Evolutionary conservation across 2,888 invertebrate species (phyloP).

Genomic region (Cactoblastis cactorum): DNA sequence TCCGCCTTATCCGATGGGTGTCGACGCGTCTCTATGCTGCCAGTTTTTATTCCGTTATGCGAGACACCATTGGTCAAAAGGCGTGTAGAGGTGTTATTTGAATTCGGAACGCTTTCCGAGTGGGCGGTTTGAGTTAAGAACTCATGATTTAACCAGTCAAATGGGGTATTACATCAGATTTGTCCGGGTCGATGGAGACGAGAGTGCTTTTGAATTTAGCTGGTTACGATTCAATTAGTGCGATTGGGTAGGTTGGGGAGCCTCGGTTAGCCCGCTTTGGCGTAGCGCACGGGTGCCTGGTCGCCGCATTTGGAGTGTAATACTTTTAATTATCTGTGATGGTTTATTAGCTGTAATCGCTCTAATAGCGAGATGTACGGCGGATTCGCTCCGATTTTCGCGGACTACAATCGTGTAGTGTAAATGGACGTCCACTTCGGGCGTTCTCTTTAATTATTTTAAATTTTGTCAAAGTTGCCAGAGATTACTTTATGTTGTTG

Average conservation of each 20-base stretch:
- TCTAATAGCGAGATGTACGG: conserved; percentile 61
- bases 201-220: conserved; percentile 54
- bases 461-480: conserved; percentile 36
- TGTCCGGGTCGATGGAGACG: conserved; percentile 38
- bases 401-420: neutral
- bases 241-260: conserved; percentile 54
- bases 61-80: conserved; percentile 47
- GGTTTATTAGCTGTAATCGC: conserved; percentile 68
- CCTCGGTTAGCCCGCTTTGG: conserved; percentile 50
- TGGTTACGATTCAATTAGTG: conserved; percentile 70
- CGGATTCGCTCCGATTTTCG: conserved; percentile 21
- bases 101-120: conserved; percentile 64
- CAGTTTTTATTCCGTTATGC: conserved; percentile 54
- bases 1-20: conserved; percentile 45
- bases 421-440: conserved; percentile 13
- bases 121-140: conserved; percentile 61
- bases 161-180: conserved; percentile 54
- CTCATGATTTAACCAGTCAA: conserved; percentile 66
- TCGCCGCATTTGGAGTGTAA: conserved; percentile 34
- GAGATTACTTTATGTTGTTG: conserved; percentile 34
- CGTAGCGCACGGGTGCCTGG: conserved; percentile 36
- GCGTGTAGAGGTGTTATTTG: conserved; percentile 58
- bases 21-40: conserved; percentile 37
- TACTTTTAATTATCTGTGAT: conserved; percentile 76
- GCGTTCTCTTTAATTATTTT: conserved; percentile 43